These are phyloP conservation scores for Poecilus cupreus DNA, from an alignment of 2,888 invertebrate species.

Conservation along the genomic window DNA sequence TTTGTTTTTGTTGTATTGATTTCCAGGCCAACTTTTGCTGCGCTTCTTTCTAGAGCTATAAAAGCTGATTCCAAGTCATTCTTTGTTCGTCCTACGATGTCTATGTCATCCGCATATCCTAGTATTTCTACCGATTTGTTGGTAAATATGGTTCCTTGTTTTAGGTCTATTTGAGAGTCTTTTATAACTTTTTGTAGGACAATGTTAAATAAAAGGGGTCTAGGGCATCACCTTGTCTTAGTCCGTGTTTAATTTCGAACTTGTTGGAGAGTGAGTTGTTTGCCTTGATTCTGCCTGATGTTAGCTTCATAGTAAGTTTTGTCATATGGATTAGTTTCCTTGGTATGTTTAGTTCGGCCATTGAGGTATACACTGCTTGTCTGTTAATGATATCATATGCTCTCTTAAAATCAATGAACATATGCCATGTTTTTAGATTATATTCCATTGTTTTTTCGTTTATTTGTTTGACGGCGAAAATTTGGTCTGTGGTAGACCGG, in stretches of 20 bases:
- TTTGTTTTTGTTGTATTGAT: no score
- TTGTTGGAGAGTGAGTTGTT: background rate
- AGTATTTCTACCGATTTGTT: no score
- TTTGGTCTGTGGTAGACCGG: background rate
- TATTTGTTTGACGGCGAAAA: conserved; percentile 3
- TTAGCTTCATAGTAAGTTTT: background rate
- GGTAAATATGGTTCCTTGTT: background rate
- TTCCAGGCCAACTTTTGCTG: no score
- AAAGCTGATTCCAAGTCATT: no score
- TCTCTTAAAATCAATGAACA: background rate
- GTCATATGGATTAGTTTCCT: background rate
- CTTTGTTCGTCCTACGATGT: no score
- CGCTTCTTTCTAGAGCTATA: no score
- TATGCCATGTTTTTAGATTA: background rate
- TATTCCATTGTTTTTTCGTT: no score
- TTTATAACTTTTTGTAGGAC: no score
- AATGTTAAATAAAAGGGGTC: background rate
- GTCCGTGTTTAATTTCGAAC: background rate
- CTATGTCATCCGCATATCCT: no score
- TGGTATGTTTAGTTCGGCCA: background rate
- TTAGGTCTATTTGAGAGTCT: background rate
- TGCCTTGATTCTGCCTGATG: background rate
- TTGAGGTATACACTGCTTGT: conserved; percentile 3
- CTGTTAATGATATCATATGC: no score
- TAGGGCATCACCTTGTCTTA: background rate